These are phyloP conservation scores for Macaria liturata DNA, from an alignment of 2,888 invertebrate genomes.

Conservation along the genomic window DNA sequence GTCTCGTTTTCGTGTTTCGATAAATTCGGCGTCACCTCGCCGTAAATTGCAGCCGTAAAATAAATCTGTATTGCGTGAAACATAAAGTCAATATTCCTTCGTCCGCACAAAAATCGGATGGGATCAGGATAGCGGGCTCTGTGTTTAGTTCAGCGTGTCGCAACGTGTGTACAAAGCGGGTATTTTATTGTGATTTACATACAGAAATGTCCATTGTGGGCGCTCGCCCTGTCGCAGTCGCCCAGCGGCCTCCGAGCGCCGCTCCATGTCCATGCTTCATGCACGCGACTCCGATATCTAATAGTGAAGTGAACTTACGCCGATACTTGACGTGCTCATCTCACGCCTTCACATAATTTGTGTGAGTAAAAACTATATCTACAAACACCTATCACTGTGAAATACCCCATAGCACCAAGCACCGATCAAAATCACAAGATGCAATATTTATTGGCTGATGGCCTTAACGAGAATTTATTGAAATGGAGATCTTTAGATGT, in stretches of 20 bases:
- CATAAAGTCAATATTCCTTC: conserved; percentile 48
- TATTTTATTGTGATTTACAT: conserved; percentile 81
- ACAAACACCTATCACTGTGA: no score
- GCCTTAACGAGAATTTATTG: conserved; percentile 36
- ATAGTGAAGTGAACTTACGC: conserved; percentile 41
- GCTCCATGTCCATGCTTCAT: conserved; percentile 58
- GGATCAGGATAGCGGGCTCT: conserved; percentile 57
- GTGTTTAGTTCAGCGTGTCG: conserved; percentile 77
- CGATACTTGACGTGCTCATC: conserved; percentile 19
- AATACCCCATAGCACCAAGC: no score
- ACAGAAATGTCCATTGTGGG: conserved; percentile 73
- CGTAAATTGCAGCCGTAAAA: conserved; percentile 3
- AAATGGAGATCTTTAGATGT: conserved; percentile 34
- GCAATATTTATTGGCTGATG: conserved; percentile 27
- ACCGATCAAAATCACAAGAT: no score
- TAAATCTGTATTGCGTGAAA: conserved; percentile 10
- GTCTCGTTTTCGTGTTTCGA: neutral
- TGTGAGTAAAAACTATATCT: conserved; percentile 15
- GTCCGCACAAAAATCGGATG: conserved; percentile 43
- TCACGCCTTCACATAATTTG: conserved; percentile 1
- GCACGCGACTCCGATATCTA: conserved; percentile 37
- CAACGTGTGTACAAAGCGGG: conserved; percentile 75
- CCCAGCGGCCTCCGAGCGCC: conserved; percentile 63
- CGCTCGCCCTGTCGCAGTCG: conserved; percentile 73
- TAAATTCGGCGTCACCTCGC: neutral